Evolutionary conservation across 2,797 vertebrate species (phyloP), one percentile per base, ranked within the genome.

Genomic region (Steatocranus sp.): DNA sequence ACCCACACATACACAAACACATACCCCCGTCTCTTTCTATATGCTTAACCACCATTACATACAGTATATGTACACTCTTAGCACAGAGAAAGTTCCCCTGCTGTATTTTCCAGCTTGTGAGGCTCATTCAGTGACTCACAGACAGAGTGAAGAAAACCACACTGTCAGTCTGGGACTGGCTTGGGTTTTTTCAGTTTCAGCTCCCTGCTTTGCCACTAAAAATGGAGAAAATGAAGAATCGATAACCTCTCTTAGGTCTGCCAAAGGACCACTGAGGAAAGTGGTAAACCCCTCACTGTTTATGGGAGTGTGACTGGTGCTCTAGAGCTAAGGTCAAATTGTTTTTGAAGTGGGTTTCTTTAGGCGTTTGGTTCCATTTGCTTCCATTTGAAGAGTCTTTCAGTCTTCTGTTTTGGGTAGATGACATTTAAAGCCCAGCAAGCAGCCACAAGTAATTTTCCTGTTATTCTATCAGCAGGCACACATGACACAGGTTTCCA

Each of bases 51-150:
- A 43, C 79, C n/a, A 27, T 68, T 34, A 83, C 43, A 23, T 2
- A 20, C 15, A 6, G 48, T 53, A 10, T 18, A 4, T 43, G 3
- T 17, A 56, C 17, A 76, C 25, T 70, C 18, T 8, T n/a, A 74
- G 23, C 27, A 48, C 32, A 82, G 82, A 76, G 79, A 90, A 90
- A 89, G 82, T 89, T 85, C 79, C 90, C 86, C 85, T 7, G 51
- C 51, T 81, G 75, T 56, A 14, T 86, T 88, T 87, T 88, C 49
- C 75, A 23, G 54, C 54, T n/a, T 7, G 23, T 36, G 27, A 4
- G 14, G 10, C 27, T 88, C 79, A 75, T 79, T 85, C 58, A 79
- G 41, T 88, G 87, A 90, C 51, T 91, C 90, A 86, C 79, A 76
- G 76, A 17, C 12, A 5, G 36, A 53, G 41, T 38, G 34, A 53